Evolutionary conservation across 2,113 vertebrate species (phyloP), one percentile per base, ranked within the genome.

Genomic region (Gobiocypris rarus): DNA sequence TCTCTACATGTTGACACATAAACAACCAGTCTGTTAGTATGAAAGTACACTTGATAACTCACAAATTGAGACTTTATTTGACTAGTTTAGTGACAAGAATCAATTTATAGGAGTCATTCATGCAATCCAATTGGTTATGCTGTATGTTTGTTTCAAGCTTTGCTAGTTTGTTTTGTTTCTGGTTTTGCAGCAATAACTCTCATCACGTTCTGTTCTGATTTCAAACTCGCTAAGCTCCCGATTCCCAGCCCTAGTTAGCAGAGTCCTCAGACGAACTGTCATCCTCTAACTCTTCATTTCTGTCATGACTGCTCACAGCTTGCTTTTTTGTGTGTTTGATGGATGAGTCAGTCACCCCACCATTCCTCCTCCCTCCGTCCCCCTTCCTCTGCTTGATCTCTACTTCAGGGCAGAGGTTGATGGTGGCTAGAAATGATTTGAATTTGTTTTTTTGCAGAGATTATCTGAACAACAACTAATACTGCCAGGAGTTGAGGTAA

Each of bases 391-490:
- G 41, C 38, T 77, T 82, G 71, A 65, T 61, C 74, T 54, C 19
- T 38, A 19, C 81, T 74, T 50, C 17, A 81, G 59, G 69, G 28
- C 81, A 75, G 48, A 84, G 76, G 69, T 65, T 48, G 63, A 31
- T 74, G 81, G 38, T 28, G 7, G 34, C 45, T 59, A 69, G 65
- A 80, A 50, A 75, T 45, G 45, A 17, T 26, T 54, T 79, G 71
- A 74, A 11, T 80, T 84, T 56, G 1, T 1, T 63, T 75, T 82
- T 65, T 80, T 67, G 15, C 14, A 15, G 31, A 52, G 9, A 81
- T 80, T 75, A 84, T 84, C 84, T 86, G 50, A 58, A 83, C 84
- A 67, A 26, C 56, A 52, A 63, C 54, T 59, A 54, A 41, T 59
- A 52, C 43, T 63, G 26, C 28, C 5, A 24, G 24, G 38, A n/a